A percentile compares a stretch with the other conserved stretches of the same genome.
Conservation (phyloP, 2,888 invertebrate species). For the Cotesia congregata region DNA sequence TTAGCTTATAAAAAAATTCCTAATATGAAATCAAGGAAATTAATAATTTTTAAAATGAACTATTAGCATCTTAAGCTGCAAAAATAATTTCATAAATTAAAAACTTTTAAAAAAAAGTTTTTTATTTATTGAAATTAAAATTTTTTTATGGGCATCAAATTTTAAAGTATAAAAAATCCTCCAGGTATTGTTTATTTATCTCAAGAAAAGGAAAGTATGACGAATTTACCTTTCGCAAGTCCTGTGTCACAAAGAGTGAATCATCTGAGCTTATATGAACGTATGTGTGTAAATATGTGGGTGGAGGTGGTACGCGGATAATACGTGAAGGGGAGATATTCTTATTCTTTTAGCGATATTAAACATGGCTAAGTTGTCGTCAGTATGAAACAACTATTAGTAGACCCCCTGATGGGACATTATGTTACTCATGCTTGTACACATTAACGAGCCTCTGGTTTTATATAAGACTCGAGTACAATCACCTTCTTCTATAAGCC, state of each 20-base stretch:
- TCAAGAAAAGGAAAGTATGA: slow-evolving; percentile 2
- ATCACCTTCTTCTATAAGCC: slow-evolving; percentile 21
- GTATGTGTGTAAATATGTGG: slow-evolving; percentile 36
- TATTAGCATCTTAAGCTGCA: too few species aligned
- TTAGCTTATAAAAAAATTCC: too few species aligned
- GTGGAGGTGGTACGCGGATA: slow-evolving; percentile 40
- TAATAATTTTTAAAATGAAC: too few species aligned
- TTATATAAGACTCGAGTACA: slow-evolving; percentile 31
- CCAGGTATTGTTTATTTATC: neutral
- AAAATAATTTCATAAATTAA: too few species aligned
- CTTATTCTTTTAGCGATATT: slow-evolving; percentile 41
- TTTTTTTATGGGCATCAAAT: too few species aligned
- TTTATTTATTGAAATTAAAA: too few species aligned
- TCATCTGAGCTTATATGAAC: slow-evolving; percentile 39
- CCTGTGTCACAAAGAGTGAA: slow-evolving; percentile 43
- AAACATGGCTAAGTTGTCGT: slow-evolving; percentile 56
- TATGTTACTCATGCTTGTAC: slow-evolving; percentile 58
- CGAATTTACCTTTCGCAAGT: slow-evolving; percentile 8
- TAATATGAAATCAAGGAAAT: too few species aligned
- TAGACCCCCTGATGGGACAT: slow-evolving; percentile 57
- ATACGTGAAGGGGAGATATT: too few species aligned
- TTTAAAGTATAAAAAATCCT: too few species aligned
- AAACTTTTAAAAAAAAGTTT: too few species aligned
- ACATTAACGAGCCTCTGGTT: slow-evolving; percentile 62
- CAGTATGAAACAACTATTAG: slow-evolving; percentile 63